Evolutionary conservation across 2,113 vertebrate species (phyloP).

Genomic region (Genyomyrus donnyi): DNA sequence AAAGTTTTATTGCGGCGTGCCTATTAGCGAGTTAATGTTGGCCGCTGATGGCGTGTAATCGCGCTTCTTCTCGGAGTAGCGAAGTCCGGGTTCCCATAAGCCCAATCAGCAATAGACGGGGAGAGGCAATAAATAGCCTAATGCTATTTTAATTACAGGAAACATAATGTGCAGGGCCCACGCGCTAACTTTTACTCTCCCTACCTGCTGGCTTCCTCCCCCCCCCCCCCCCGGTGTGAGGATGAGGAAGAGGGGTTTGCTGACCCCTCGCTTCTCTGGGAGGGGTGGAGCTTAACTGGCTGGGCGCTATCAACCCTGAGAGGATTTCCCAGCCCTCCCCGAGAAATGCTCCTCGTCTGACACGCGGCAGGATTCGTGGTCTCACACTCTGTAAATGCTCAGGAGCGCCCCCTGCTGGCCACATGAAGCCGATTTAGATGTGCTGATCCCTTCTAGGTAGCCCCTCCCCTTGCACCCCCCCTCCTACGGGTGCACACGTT

Average conservation of each 20-base stretch:
- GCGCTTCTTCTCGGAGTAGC: slow-evolving; percentile 63
- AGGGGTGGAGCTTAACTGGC: background rate
- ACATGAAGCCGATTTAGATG: background rate
- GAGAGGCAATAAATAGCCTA: slow-evolving; percentile 61
- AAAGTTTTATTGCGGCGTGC: slow-evolving; percentile 72
- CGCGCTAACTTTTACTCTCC: slow-evolving; percentile 28
- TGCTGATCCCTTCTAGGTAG: background rate
- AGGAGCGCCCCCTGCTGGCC: background rate
- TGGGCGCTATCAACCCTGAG: background rate
- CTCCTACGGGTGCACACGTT: slow-evolving; percentile 29
- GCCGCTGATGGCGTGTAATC: slow-evolving; percentile 78
- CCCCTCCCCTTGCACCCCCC: background rate
- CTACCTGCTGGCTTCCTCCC: slow-evolving; percentile 27
- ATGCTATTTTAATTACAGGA: slow-evolving; percentile 57
- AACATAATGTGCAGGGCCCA: slow-evolving; percentile 45
- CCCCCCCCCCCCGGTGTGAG: slow-evolving; percentile 15
- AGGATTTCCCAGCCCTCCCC: background rate
- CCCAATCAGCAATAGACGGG: slow-evolving; percentile 75
- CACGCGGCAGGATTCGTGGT: background rate
- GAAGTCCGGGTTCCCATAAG: slow-evolving; percentile 73
- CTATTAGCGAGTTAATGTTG: slow-evolving; percentile 87
- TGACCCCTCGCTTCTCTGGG: background rate
- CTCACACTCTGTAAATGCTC: background rate
- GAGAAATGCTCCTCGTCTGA: background rate
- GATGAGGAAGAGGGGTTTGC: background rate